Evolutionary conservation across 2,888 invertebrate genomes (phyloP), one percentile per base, ranked within the genome.

Genomic region (Harpalus rubripes): DNA sequence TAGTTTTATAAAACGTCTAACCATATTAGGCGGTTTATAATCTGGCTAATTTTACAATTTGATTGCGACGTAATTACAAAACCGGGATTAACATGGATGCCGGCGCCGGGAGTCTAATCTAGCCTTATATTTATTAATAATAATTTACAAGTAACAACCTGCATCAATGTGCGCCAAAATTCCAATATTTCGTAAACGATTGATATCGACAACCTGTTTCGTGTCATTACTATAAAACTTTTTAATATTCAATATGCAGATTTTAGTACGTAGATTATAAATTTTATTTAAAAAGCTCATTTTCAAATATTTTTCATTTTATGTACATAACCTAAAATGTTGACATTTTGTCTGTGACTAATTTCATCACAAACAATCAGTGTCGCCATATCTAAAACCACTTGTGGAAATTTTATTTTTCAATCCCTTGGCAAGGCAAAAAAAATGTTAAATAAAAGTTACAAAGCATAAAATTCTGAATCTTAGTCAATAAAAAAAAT

Each of bases 101-200:
- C 22, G 22, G 22, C 22, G 22, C 22, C 22, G 22, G 22, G 22
- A 22, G 22, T 1, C 22, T 1, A 22, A 22, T 1, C 22, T 3
- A 22, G 22, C 22, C 22, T 22, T 22, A 22, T 1, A 22, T 22
- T 32, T 16, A 44, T 65, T 61, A 26, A 79, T 8, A 26, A 68
- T 52, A 32, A 41, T 26, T 22, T 22, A 22, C 1, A 22, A 22
- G 3, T 22, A 22, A 80, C 88, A 92, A 95, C 97, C 97, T 91
- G 98, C 98, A 94, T 98, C 98, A 87, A 98, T 98, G 89, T 98
- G 98, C 12, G 98, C 98, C 90, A 98, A 93, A 87, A 98, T 97
- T 12, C 98, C 98, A 88, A 98, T 96, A 91, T 98, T 98, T 86
- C 98, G 93, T 86, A 96, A 95, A 88, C 92, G 93, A 86, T 92